Evolutionary conservation across 2,113 vertebrate genomes (phyloP), one percentile per base, ranked within the genome.

Genomic region (Aspiorhynchus laticeps): DNA sequence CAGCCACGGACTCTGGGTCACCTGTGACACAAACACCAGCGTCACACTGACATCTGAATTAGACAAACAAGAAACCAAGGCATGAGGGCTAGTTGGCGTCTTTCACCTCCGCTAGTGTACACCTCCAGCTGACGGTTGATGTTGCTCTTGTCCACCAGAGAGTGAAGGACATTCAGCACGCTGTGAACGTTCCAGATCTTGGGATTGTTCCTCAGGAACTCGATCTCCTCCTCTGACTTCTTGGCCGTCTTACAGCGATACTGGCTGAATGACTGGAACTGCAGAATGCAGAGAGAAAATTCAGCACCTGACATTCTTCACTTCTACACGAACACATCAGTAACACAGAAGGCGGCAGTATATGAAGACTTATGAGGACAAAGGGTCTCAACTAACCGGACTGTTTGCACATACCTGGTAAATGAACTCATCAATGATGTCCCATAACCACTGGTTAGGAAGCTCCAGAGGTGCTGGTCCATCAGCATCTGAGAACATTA

Each of bases 121-220:
- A 99, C 97, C 91, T 99, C 98, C 36, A 99, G 94, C 93, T 99
- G 98, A 2, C 97, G 93, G 93, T 99, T 99, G 88, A 99, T 99
- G 94, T 99, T 99, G 93, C 98, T 99, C 91, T 99, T 99, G 92
- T 99, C 98, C 1, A 99, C 98, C 67, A 99, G 94, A 2, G 98
- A 99, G 86, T 99, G 98, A 65, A 99, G 94, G 26, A 99, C 98
- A 2, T 99, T 99, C 59, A 99, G 96, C 80, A 99, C 98, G 0
- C 98, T 99, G 94, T 99, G 98, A 74, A 99, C 98, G 0, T 99
- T 99, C 98, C 98, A 99, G 94, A 99, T 99, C 92, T 99, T 99
- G 33, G 98, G 98, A 87, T 99, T 99, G 91, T 96, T 98, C 87
- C 98, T 97, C 87, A 99, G 95, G 90, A 99, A 99, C 89, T 99